phyloP scores from a whole-genome alignment of 2,797 vertebrate genomes.

The Manis crassicaudata region DNA sequence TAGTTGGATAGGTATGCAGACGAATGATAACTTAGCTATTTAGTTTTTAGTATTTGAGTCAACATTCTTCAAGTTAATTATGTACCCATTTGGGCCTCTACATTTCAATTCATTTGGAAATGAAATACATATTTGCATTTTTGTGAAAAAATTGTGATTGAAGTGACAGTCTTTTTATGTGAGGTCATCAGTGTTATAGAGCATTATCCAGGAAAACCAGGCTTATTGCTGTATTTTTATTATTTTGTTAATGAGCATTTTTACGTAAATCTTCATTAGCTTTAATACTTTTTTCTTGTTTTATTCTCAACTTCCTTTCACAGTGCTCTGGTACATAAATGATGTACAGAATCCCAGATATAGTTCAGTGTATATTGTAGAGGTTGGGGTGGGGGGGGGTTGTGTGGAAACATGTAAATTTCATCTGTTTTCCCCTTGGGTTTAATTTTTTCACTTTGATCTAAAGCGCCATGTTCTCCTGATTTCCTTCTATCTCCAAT shows the following conservation, averaged over 20 bases:
- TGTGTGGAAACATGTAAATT: background rate
- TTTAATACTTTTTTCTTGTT: background rate
- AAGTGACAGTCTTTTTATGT: background rate
- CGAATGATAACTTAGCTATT: background rate
- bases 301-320: background rate
- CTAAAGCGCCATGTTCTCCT: background rate
- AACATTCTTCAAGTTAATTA: background rate
- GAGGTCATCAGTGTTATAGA: background rate
- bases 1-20: background rate
- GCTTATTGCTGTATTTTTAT: background rate
- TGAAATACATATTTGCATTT: background rate
- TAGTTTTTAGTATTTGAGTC: background rate
- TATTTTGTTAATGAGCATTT: background rate
- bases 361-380: background rate
- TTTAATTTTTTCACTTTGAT: background rate
- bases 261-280: background rate
- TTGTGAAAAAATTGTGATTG: background rate
- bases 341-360: background rate
- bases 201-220: background rate
- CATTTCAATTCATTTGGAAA: background rate
- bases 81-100: background rate
- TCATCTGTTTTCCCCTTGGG: background rate
- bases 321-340: background rate
- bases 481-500: background rate
- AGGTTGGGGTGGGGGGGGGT: background rate